phyloP scores from a whole-genome alignment of 1,140 invertebrate species.

The Archivesica marissinica region DNA sequence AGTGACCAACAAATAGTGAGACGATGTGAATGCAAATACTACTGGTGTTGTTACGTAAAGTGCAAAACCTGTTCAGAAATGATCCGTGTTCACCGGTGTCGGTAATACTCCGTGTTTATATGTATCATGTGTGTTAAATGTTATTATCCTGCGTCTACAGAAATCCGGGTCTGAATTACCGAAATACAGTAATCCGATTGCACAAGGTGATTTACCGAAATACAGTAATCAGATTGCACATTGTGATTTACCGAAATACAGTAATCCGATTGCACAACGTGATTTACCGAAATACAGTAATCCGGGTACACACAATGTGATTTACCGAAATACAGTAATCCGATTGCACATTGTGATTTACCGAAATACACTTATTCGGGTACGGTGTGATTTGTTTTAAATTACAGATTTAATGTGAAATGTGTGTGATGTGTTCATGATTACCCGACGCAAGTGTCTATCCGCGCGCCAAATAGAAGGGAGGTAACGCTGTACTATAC shows the following conservation, averaged over 20 bases:
- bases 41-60: slow-evolving; percentile 85
- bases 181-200: too few species aligned
- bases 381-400: background rate
- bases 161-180: too few species aligned
- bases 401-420: too few species aligned
- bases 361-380: background rate
- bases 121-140: background rate
- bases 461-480: too few species aligned
- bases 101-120: slow-evolving; percentile 46
- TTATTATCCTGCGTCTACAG: background rate
- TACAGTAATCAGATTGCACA: background rate
- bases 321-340: slow-evolving; percentile 38
- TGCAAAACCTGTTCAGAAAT: slow-evolving; percentile 83
- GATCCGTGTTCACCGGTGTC: slow-evolving; percentile 74
- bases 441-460: too few species aligned
- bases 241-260: too few species aligned
- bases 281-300: background rate
- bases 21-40: slow-evolving; percentile 85
- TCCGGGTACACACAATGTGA: background rate
- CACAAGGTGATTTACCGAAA: background rate
- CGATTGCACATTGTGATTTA: slow-evolving; percentile 25
- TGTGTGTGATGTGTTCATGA: too few species aligned
- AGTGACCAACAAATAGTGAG: slow-evolving; percentile 78
- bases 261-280: slow-evolving; percentile 25
- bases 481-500: too few species aligned